Evolutionary conservation across 2,113 vertebrate species (phyloP).

Genomic region (Dermatemys mawii): DNA sequence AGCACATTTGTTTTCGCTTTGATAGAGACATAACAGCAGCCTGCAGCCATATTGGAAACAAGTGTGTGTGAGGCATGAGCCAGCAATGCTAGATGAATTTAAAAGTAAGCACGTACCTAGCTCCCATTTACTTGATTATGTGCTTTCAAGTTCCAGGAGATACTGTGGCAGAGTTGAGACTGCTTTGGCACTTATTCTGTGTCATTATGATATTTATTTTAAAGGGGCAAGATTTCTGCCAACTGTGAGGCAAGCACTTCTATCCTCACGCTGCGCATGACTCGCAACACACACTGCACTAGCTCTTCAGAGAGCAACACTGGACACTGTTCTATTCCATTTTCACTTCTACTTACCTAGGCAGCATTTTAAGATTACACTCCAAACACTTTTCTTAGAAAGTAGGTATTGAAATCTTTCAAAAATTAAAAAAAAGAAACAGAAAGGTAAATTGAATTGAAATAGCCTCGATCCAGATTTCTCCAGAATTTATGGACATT

Average conservation of each 20-base stretch:
- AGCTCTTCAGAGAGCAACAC: background rate
- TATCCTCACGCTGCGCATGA: background rate
- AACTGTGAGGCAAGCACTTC: background rate
- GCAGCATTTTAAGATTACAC: background rate
- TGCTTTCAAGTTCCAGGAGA: background rate
- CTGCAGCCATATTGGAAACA: background rate
- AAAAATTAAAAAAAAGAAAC: background rate
- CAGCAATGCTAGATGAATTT: background rate
- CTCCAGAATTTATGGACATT: background rate
- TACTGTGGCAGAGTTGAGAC: background rate
- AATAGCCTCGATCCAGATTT: background rate
- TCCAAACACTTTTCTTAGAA: background rate
- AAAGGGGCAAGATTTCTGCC: background rate
- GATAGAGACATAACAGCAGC: background rate
- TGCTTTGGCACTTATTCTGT: background rate
- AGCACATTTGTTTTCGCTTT: constrained; percentile 34
- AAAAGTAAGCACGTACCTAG: background rate
- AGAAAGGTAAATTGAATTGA: background rate
- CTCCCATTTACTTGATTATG: background rate
- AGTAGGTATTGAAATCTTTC: accelerated
- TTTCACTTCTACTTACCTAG: background rate
- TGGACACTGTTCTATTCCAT: background rate
- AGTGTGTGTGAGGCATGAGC: background rate
- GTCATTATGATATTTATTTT: background rate
- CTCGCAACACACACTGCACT: background rate